These are phyloP conservation scores for Ophioninae sp. DNA, from an alignment of 2,888 invertebrate species.

Conservation along the genomic window DNA sequence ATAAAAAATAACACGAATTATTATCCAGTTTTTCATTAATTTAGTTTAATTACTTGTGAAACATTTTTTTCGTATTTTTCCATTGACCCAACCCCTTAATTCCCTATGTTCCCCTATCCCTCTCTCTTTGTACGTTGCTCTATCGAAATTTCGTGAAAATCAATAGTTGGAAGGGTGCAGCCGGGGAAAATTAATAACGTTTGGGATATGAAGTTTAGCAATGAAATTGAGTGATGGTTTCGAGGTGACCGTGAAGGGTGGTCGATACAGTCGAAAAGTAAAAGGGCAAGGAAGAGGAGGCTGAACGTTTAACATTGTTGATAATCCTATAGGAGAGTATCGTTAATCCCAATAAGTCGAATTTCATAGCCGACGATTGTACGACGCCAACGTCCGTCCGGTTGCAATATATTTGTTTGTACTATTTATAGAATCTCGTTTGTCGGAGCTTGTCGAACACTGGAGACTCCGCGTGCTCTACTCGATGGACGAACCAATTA, in stretches of 20 bases:
- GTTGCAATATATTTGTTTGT: conserved; percentile 41
- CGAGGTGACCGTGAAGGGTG: not conserved
- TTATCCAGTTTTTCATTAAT: too few relatives aligned
- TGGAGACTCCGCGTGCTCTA: conserved; percentile 28
- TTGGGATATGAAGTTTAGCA: not conserved
- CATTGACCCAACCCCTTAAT: too few relatives aligned
- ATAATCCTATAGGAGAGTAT: not conserved
- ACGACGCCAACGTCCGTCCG: conserved; percentile 1
- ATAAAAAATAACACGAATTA: too few relatives aligned
- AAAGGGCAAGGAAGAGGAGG: not conserved
- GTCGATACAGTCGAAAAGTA: not conserved
- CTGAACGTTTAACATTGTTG: not conserved
- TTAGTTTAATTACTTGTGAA: too few relatives aligned
- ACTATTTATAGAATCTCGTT: conserved; percentile 50
- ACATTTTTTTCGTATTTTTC: too few relatives aligned
- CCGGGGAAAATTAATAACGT: not conserved
- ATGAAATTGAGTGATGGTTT: not conserved
- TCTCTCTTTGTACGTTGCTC: not conserved
- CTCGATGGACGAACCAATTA: conserved; percentile 59
- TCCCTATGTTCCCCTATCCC: too few relatives aligned
- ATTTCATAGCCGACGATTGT: conserved; percentile 7
- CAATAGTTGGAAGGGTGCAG: not conserved
- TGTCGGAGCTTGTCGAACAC: conserved; percentile 44
- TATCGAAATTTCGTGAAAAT: not conserved
- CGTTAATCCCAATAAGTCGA: conserved; percentile 14